These are phyloP conservation scores for Cossypha niveicapilla DNA, from an alignment of 2,797 vertebrate genomes.

Conservation along the genomic window DNA sequence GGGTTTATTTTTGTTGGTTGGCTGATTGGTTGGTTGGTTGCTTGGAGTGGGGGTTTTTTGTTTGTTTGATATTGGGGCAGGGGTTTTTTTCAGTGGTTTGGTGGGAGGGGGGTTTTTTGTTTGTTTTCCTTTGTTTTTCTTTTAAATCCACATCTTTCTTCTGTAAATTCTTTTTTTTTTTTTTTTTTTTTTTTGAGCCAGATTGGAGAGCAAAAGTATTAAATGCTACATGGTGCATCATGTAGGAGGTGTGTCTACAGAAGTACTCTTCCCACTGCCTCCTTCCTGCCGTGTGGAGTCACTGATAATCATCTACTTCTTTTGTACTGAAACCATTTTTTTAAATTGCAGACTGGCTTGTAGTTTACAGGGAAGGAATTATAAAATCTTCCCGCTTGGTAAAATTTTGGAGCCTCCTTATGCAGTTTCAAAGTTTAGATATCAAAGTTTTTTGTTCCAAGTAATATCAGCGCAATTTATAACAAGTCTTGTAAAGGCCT, in stretches of 20 bases:
- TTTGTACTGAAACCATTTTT: neutral
- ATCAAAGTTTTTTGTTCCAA: neutral
- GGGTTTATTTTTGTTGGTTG: neutral
- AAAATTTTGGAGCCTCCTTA: neutral
- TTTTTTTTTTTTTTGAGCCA: neutral
- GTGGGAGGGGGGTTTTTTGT: neutral
- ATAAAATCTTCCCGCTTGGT: neutral
- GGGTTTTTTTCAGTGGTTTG: rapidly evolving
- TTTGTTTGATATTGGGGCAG: neutral
- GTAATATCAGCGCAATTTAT: neutral
- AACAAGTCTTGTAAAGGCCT: neutral
- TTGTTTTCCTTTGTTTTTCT: neutral
- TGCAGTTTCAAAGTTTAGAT: neutral
- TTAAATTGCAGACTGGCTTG: neutral
- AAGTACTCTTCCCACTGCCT: neutral
- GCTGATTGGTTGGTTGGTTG: neutral
- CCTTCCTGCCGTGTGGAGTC: neutral
- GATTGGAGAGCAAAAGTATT: neutral
- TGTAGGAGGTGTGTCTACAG: neutral
- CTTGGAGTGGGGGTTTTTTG: neutral
- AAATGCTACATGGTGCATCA: neutral
- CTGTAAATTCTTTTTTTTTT: neutral
- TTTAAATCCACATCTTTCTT: neutral
- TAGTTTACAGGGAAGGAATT: neutral
- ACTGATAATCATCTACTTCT: neutral